phyloP scores from a whole-genome alignment of 1,140 invertebrate species.

The Micrasema longulum region DNA sequence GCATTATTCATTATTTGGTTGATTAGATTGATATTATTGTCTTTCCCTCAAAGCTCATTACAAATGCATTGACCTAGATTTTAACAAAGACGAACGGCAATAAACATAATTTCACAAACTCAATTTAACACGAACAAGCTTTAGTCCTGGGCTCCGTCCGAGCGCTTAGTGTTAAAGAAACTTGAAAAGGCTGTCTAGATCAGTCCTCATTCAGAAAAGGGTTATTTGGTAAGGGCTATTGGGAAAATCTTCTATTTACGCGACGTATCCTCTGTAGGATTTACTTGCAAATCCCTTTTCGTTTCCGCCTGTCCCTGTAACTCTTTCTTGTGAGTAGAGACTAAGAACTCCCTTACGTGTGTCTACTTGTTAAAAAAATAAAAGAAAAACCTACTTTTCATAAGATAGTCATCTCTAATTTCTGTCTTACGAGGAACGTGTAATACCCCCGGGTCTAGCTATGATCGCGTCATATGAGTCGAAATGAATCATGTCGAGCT shows the following conservation, averaged over 20 bases:
- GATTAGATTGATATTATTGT: not conserved
- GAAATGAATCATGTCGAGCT: conserved; percentile 17
- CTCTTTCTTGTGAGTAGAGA: not conserved
- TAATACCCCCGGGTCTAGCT: conserved; percentile 12
- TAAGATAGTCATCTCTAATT: conserved; percentile 20
- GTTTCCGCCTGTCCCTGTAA: conserved; percentile 19
- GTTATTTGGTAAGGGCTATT: conserved; percentile 28
- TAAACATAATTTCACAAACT: conserved; percentile 24
- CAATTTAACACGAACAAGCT: conserved; percentile 26
- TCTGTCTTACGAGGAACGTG: not conserved
- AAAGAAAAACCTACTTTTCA: conserved; percentile 3
- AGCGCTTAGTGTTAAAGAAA: conserved; percentile 9
- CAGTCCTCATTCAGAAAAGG: conserved; percentile 37
- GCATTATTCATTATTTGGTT: not conserved
- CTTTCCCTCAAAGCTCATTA: not conserved
- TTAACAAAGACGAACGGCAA: conserved; percentile 13
- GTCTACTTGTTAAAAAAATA: conserved; percentile 4
- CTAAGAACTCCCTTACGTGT: conserved; percentile 1
- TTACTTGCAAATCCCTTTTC: conserved; percentile 34
- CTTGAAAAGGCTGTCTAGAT: conserved; percentile 27
- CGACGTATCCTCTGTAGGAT: conserved; percentile 28
- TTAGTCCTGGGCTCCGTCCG: not conserved
- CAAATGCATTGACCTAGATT: conserved; percentile 17
- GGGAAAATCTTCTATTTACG: conserved; percentile 38
- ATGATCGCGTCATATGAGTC: not conserved